Conservation (phyloP, 1,140 invertebrate genomes). For the Ptiloglossa arizonensis region DNA sequence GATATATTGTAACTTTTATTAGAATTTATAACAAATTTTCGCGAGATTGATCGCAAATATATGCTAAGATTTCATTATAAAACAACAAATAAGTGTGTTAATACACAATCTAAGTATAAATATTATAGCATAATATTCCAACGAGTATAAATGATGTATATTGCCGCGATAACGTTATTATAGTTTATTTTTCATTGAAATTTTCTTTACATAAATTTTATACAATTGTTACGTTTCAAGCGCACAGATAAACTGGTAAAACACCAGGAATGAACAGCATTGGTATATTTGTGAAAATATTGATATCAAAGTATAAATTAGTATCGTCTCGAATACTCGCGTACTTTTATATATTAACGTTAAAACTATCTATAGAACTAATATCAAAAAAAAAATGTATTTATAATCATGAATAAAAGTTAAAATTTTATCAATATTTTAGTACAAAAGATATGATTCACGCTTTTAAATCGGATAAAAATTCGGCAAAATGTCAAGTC, state of each 20-base stretch:
- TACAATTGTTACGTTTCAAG: slow-evolving; percentile 40
- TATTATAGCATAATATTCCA: slow-evolving; percentile 43
- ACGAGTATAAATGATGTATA: slow-evolving; percentile 36
- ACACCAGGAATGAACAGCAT: slow-evolving; percentile 5
- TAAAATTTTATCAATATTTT: slow-evolving; percentile 63
- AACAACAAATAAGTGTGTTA: background rate
- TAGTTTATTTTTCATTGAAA: slow-evolving; percentile 42
- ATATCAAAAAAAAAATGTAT: slow-evolving; percentile 65
- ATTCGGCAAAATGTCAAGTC: slow-evolving; percentile 13
- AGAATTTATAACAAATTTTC: slow-evolving; percentile 3
- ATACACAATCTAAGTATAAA: slow-evolving; percentile 25
- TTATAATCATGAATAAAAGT: slow-evolving; percentile 66
- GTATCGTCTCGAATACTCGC: slow-evolving; percentile 51
- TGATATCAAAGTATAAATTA: slow-evolving; percentile 60
- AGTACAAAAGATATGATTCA: slow-evolving; percentile 60
- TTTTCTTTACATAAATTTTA: slow-evolving; percentile 49
- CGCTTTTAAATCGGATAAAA: slow-evolving; percentile 35
- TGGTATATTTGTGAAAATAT: slow-evolving; percentile 55
- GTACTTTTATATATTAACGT: slow-evolving; percentile 55
- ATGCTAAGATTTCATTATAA: slow-evolving; percentile 6
- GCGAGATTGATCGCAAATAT: background rate
- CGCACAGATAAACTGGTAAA: slow-evolving; percentile 7
- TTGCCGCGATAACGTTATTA: slow-evolving; percentile 41
- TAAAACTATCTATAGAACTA: slow-evolving; percentile 60
- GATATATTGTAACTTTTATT: slow-evolving; percentile 15